Evolutionary conservation across 2,113 vertebrate genomes (phyloP), one percentile per base, ranked within the genome.

Genomic region (Hystrix cristata): DNA sequence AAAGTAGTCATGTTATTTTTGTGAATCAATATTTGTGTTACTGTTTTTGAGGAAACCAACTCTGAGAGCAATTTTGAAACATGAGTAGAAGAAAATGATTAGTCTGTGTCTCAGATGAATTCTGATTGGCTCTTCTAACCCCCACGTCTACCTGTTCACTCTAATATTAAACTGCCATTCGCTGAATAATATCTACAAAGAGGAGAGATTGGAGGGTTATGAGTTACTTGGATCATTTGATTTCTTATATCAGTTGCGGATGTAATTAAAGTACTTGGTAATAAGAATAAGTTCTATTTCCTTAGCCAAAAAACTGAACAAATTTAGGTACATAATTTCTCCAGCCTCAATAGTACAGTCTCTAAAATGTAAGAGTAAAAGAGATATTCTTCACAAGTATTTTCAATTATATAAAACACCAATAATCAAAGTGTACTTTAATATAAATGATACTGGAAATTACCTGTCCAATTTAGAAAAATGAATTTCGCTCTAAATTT

Each of bases 31-130:
- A 19, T 55, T 91, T 6, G 60, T 91, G 5, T 71, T 60, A 81
- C 84, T 31, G 86, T 18, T 81, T 94, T 90, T 65, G 14, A 89
- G 21, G 8, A 90, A 89, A 80, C 12, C 4, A 94, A 83, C 62
- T 95, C 62, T 80, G 34, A 55, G 3, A 34, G 34, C 38, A 34
- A 88, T 48, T 78, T 57, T 71, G 71, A 74, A 85, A 85, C 65
- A 59, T 25, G 23, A 94, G 16, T 14, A 48, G 5, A 34, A 31
- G 81, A 64, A 89, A 87, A 81, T 76, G 19, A n/a, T 6, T 38
- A 60, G 16, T 29, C 2, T 46, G 19, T 64, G 46, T 91, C 59
- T 94, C 64, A 91, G 16, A 21, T 90, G 89, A 74, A 64, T 91
- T 89, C 79, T 88, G 95, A 57, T 74, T 16, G 71, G 31, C 11